Evolutionary conservation across 2,113 vertebrate genomes (phyloP), one percentile per base, ranked within the genome.

Genomic region (Heptranchias perlo): DNA sequence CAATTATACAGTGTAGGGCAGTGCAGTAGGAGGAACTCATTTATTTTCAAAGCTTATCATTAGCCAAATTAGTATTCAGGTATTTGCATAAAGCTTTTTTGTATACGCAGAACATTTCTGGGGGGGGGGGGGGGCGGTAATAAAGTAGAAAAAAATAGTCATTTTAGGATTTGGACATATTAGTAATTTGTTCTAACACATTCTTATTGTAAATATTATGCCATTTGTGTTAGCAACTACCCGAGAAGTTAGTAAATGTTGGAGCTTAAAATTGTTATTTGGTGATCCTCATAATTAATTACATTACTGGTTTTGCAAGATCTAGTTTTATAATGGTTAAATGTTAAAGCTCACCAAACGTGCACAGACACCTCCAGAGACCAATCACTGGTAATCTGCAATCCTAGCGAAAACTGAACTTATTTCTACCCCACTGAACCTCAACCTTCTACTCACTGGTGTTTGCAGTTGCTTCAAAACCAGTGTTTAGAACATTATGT

Each of bases 371-470:
- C 23, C 16, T 0, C 95, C 78, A 0, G 0, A 96, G 96, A 62
- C 39, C 64, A 62, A 61, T 0, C 76, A 96, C 84, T 54, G 25
- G 11, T 94, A 95, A 82, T 58, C 94, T 47, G 89, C 16, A 52
- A 96, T 96, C 96, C 0, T 3, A 86, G 16, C 31, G 94, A 96
- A 96, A 96, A 97, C 87, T 21, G 96, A 76, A 96, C 96, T 96
- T 96, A 95, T 97, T 98, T 98, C 97, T 97, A 97, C 97, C 96
- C 96, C 96, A 96, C 96, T 97, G 96, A 97, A 87, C 96, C 96
- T 96, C 96, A 39, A 96, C 0, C 92, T 62, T 21, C 96, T 96
- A 97, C 96, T 97, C 97, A 97, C 96, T 92, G 67, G 96, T 96
- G 97, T 96, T 97, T 97, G 96, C 96, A 96, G 97, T 96, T 96